Evolutionary conservation across 2,113 vertebrate species (phyloP).

Genomic region (Neolamprologus kungweensis): DNA sequence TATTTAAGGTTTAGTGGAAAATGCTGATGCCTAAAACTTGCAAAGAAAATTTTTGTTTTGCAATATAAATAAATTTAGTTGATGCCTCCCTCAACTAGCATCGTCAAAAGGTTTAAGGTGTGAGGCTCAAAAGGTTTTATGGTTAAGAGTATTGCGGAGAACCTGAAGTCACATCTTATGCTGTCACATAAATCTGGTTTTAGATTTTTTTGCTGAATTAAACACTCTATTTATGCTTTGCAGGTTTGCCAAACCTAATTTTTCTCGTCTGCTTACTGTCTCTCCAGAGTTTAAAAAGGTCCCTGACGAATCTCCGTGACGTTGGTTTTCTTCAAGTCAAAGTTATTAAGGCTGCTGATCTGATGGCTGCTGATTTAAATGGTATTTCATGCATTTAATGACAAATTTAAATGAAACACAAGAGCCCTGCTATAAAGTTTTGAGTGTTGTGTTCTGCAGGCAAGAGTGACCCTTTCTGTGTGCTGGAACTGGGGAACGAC

Average conservation of each 20-base stretch:
- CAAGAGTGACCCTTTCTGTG: constrained; percentile 96
- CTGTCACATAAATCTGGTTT: not conserved
- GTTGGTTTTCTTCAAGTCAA: constrained; percentile 93
- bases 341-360: constrained; percentile 82
- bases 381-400: constrained; percentile 66
- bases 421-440: not conserved
- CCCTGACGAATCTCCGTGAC: constrained; percentile 78
- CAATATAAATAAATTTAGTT: not conserved
- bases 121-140: not conserved
- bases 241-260: not conserved
- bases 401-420: not conserved
- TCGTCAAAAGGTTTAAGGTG: not conserved
- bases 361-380: constrained; percentile 91
- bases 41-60: not conserved
- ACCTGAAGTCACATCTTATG: not conserved
- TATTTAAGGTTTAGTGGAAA: not conserved
- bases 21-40: not conserved
- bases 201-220: not conserved
- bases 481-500: constrained; percentile 89
- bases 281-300: constrained; percentile 76
- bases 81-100: not conserved
- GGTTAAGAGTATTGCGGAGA: not conserved
- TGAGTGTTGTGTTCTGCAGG: constrained; percentile 67
- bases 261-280: not conserved
- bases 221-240: not conserved